phyloP scores from a whole-genome alignment of 2,888 invertebrate species.

The Diarsia brunnea region DNA sequence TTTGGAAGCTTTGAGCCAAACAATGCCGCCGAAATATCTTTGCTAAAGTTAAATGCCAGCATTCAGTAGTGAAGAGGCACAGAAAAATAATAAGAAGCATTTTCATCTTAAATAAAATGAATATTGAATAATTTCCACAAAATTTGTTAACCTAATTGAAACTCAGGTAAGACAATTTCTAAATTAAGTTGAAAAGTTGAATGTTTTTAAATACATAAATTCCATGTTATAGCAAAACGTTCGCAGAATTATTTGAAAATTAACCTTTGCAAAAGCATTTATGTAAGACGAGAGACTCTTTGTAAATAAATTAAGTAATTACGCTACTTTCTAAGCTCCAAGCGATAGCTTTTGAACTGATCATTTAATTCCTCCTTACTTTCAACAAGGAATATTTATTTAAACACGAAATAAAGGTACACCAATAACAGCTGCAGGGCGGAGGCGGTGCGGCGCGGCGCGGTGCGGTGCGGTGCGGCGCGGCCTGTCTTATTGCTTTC shows the following conservation, averaged over 20 bases:
- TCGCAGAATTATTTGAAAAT: background rate
- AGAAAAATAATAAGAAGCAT: background rate
- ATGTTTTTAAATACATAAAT: background rate
- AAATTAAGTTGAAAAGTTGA: background rate
- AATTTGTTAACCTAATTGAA: background rate
- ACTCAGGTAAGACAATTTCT: background rate
- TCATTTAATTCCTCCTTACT: background rate
- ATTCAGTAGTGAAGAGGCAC: background rate
- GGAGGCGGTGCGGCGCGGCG: background rate
- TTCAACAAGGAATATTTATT: conserved; percentile 4
- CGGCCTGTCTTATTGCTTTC: background rate
- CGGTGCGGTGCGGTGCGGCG: too few species aligned
- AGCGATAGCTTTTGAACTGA: background rate
- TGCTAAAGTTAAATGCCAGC: background rate
- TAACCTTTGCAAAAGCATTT: background rate
- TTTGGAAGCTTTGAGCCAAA: background rate
- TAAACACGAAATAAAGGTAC: conserved; percentile 2
- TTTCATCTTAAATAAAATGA: background rate
- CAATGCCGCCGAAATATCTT: background rate
- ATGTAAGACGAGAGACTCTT: background rate
- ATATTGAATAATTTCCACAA: background rate
- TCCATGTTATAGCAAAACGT: background rate
- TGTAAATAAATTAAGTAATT: conserved; percentile 23
- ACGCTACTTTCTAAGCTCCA: background rate
- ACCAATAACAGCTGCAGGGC: background rate